A percentile compares a stretch with the other conserved stretches of the same genome.
These are phyloP conservation scores for Cariama cristata DNA, from an alignment of 2,113 vertebrate species.

Conservation along the genomic window DNA sequence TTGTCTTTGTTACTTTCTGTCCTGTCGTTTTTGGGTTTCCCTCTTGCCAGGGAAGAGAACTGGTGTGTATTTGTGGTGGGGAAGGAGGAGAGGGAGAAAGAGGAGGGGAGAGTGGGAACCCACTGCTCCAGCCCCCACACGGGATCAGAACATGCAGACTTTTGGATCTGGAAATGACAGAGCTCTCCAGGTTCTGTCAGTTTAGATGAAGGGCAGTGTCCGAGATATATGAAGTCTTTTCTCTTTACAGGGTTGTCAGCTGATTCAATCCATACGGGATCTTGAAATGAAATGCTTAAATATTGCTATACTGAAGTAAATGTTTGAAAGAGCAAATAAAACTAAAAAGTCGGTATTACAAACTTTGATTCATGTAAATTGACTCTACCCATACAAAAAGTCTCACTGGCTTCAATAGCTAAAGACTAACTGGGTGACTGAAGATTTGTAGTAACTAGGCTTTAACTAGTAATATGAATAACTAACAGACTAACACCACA, in stretches of 20 bases:
- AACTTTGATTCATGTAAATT: slow-evolving; percentile 42
- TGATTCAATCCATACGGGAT: not conserved
- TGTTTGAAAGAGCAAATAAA: slow-evolving; percentile 23
- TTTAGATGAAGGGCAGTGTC: not conserved
- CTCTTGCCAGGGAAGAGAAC: not conserved
- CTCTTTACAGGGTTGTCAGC: not conserved
- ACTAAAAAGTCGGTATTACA: slow-evolving; percentile 27
- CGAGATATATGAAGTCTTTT: not conserved
- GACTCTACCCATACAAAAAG: not conserved
- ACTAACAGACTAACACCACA: not conserved
- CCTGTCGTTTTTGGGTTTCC: not conserved
- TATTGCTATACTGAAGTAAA: not conserved
- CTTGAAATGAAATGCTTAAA: slow-evolving; percentile 23
- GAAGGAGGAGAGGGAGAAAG: not conserved
- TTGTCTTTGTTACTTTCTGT: not conserved
- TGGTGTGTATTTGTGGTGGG: not conserved
- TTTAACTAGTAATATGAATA: slow-evolving; percentile 9
- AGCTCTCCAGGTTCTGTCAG: not conserved
- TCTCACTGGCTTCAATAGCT: not conserved
- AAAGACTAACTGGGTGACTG: not conserved
- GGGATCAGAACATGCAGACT: not conserved
- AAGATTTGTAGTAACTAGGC: not conserved
- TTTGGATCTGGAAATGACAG: not conserved
- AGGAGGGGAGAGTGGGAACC: not conserved
- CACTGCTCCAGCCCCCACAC: rapidly evolving